Conservation (phyloP, 1,140 invertebrate genomes). For the Drosophila suzukii region DNA sequence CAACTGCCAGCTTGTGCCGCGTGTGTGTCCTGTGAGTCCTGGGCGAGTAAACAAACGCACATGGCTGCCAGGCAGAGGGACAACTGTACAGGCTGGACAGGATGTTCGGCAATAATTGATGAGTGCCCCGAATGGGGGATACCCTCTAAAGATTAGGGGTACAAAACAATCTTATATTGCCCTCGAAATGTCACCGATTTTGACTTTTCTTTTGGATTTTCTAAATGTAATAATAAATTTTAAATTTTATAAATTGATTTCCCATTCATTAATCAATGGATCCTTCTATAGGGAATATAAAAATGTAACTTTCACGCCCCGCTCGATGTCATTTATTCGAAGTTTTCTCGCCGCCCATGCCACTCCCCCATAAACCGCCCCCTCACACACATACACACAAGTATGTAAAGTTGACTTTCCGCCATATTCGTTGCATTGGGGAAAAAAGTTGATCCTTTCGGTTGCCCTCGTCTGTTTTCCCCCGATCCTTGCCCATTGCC, state of each 20-base stretch:
- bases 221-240: too few relatives aligned
- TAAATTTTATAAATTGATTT: background rate
- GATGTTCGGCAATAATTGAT: background rate
- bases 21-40: constrained; percentile 20
- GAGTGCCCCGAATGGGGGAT: background rate
- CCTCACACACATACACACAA: constrained; percentile 8
- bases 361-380: background rate
- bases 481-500: background rate
- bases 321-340: constrained; percentile 18
- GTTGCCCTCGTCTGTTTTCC: constrained; percentile 1
- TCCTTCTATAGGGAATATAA: background rate
- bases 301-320: constrained; percentile 17
- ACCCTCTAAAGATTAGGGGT: background rate
- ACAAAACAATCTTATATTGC: too few relatives aligned
- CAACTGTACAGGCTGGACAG: constrained; percentile 3
- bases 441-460: constrained; percentile 71
- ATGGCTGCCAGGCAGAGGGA: constrained; percentile 13
- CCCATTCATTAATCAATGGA: background rate
- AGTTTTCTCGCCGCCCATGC: background rate
- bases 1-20: constrained; percentile 1
- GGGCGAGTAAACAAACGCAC: constrained; percentile 58
- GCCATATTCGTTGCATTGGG: constrained; percentile 50
- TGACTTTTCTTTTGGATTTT: too few relatives aligned
- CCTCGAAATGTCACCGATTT: too few relatives aligned
- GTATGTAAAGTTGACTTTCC: constrained; percentile 55